Conservation (phyloP, 2,888 invertebrate genomes). For the Hypselothyrea guttata region DNA sequence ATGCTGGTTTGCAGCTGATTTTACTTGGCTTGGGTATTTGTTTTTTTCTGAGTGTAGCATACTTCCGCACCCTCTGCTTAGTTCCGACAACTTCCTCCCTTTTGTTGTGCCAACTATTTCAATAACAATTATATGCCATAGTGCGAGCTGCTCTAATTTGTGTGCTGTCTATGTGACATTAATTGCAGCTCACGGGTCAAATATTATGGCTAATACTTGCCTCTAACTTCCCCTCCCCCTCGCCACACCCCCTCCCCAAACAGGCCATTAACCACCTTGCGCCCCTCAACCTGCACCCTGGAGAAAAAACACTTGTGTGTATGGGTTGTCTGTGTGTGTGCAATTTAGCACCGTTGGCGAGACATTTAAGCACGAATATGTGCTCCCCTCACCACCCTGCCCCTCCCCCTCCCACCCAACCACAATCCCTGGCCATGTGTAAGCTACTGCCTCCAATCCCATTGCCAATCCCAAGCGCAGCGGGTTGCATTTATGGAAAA, state of each 20-base stretch:
- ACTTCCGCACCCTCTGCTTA: background rate
- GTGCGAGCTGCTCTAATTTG: constrained; percentile 50
- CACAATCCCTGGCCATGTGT: background rate
- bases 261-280: constrained; percentile 6
- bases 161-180: constrained; percentile 68
- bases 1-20: no score
- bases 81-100: background rate
- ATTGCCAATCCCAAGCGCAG: constrained; percentile 37
- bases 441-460: constrained; percentile 12
- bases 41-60: no score
- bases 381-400: constrained; percentile 1
- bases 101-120: background rate
- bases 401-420: constrained; percentile 11
- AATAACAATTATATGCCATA: constrained; percentile 59
- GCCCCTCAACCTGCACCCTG: constrained; percentile 36
- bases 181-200: constrained; percentile 71
- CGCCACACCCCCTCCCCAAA: no score
- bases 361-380: constrained; percentile 50
- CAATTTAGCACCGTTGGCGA: constrained; percentile 75
- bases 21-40: no score
- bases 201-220: constrained; percentile 64
- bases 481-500: constrained; percentile 68
- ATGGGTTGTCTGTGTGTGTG: constrained; percentile 55
- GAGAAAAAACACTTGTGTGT: constrained; percentile 49
- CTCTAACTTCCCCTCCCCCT: background rate